Evolutionary conservation across 2,888 invertebrate genomes (phyloP).

Genomic region (Tiliacea citrago): DNA sequence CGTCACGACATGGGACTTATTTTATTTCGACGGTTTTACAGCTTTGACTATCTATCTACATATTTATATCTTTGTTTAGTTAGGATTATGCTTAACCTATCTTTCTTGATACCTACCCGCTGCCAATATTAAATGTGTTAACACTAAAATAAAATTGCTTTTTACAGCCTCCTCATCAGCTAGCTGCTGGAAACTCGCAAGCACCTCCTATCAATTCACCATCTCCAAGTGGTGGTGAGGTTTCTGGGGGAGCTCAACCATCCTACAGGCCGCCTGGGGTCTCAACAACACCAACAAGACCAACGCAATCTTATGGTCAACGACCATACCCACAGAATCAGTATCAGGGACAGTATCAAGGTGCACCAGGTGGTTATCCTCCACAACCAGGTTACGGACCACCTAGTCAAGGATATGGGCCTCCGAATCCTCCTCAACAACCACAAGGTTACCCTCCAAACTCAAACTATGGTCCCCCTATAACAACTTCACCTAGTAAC

Average conservation of each 20-base stretch:
- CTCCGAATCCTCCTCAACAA: slow-evolving; percentile 91
- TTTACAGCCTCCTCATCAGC: slow-evolving; percentile 91
- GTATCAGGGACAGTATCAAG: slow-evolving; percentile 91
- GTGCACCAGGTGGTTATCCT: slow-evolving; percentile 91
- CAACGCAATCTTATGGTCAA: slow-evolving; percentile 93
- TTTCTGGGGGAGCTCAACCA: slow-evolving; percentile 85
- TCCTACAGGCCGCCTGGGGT: slow-evolving; percentile 89
- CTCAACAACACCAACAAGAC: slow-evolving; percentile 90
- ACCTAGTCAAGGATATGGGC: slow-evolving; percentile 92
- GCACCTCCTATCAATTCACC: slow-evolving; percentile 83
- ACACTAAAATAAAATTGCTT: slow-evolving; percentile 11
- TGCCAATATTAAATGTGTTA: background rate
- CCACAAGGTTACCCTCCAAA: slow-evolving; percentile 93
- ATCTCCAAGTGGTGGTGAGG: slow-evolving; percentile 80
- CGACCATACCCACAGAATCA: slow-evolving; percentile 93
- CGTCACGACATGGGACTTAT: too few species aligned
- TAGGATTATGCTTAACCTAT: background rate
- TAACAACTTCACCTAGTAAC: slow-evolving; percentile 90
- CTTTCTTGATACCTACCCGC: background rate
- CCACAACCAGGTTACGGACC: slow-evolving; percentile 93
- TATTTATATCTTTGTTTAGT: too few species aligned
- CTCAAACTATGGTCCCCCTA: slow-evolving; percentile 91
- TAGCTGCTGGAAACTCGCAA: slow-evolving; percentile 89
- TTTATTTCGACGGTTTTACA: too few species aligned
- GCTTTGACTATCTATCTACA: too few species aligned